Conservation (phyloP, 2,797 vertebrate species). For the Enteromius mattozi region DNA sequence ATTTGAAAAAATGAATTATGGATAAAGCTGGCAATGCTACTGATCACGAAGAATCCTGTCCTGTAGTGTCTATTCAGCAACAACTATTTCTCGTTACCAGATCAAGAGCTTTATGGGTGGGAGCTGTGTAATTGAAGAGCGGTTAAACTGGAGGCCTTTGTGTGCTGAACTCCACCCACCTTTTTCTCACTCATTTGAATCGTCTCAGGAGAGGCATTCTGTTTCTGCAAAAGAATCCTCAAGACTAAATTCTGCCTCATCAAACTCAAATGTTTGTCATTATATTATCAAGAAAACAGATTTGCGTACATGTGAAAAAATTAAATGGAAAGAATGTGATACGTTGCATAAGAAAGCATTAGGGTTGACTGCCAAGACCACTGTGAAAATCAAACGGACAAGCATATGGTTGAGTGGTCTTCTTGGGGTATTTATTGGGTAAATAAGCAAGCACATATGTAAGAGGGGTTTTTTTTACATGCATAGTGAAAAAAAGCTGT, state of each 20-base stretch:
- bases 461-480: slow-evolving; percentile 58
- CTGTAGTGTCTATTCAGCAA: slow-evolving; percentile 40
- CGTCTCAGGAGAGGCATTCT: slow-evolving; percentile 49
- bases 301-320: neutral
- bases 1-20: neutral
- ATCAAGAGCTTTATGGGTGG: slow-evolving; percentile 64
- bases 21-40: slow-evolving; percentile 30
- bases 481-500: neutral
- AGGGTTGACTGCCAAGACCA: neutral
- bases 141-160: slow-evolving; percentile 71
- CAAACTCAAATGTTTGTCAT: slow-evolving; percentile 61
- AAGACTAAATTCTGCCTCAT: slow-evolving; percentile 62
- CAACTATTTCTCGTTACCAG: slow-evolving; percentile 61
- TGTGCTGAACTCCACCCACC: slow-evolving; percentile 49
- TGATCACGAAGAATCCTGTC: slow-evolving; percentile 37
- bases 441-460: slow-evolving; percentile 36
- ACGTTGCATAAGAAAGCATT: neutral
- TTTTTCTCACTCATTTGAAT: slow-evolving; percentile 42
- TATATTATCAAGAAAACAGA: slow-evolving; percentile 49
- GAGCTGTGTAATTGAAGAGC: slow-evolving; percentile 69
- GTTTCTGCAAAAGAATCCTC: slow-evolving; percentile 60
- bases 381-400: slow-evolving; percentile 7
- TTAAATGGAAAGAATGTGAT: neutral
- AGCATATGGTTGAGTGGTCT: slow-evolving; percentile 1
- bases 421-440: slow-evolving; percentile 21